Percentiles rank a stretch among this genome's conserved stretches.
Conservation (phyloP, 2,888 invertebrate genomes). For the Beris morrisii region DNA sequence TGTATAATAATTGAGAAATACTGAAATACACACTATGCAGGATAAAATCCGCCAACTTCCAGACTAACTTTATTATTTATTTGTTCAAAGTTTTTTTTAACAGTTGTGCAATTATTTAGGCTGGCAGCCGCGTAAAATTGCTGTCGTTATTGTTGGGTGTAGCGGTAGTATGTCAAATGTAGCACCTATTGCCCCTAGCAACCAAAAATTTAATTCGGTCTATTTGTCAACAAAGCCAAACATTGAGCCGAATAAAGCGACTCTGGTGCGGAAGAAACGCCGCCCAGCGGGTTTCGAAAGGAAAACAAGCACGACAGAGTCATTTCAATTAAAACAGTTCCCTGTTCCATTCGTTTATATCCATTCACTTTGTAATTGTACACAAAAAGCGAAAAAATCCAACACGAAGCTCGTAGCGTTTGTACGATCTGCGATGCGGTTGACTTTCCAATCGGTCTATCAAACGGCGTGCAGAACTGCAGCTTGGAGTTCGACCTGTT, state of each 20-base stretch:
- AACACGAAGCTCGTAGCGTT: too few species aligned
- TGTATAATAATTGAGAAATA: too few species aligned
- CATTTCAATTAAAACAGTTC: slow-evolving; percentile 31
- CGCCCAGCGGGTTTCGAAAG: slow-evolving; percentile 29
- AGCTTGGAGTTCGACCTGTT: slow-evolving; percentile 17
- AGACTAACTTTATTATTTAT: too few species aligned
- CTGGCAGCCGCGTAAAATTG: too few species aligned
- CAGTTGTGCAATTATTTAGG: too few species aligned
- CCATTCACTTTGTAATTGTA: slow-evolving; percentile 15
- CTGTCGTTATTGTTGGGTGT: too few species aligned
- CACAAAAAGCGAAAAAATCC: too few species aligned
- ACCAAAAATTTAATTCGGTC: neutral
- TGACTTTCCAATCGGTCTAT: slow-evolving; percentile 17
- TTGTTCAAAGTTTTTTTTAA: too few species aligned
- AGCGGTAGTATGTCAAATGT: too few species aligned
- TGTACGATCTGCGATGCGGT: slow-evolving; percentile 1
- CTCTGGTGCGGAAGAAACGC: slow-evolving; percentile 6
- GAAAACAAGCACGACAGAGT: slow-evolving; percentile 27
- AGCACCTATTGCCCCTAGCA: too few species aligned
- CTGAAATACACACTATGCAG: too few species aligned
- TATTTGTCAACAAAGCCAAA: slow-evolving; percentile 24
- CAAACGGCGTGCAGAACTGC: slow-evolving; percentile 7
- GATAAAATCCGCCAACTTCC: too few species aligned
- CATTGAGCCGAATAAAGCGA: slow-evolving; percentile 12
- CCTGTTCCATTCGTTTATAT: slow-evolving; percentile 24